Evolutionary conservation across 2,113 vertebrate species (phyloP), one percentile per base, ranked within the genome.

Genomic region (Ceyx margarethae): DNA sequence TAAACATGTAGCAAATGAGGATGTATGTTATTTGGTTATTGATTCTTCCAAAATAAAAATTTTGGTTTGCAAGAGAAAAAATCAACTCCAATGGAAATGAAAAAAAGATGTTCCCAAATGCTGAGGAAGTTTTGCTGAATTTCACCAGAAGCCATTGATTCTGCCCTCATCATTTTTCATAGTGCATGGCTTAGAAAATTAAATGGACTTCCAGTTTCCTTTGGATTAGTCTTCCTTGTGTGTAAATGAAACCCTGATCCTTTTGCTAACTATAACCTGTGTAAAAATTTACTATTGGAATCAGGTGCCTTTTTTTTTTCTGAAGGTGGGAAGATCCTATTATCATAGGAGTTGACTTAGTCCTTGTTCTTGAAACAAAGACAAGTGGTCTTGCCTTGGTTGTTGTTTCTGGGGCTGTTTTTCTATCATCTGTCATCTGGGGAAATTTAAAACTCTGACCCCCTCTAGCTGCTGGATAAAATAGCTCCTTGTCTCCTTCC

Each of bases 391-490:
- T 60, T 66, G 42, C 28, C 25, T 83, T 54, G 56, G 71, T 57
- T 54, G 4, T 28, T 37, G 1, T n/a, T 87, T 71, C 35, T 35
- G 37, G 35, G 21, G 21, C 5, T 48, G 21, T 45, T 35, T 35
- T 46, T 22, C 2, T 12, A 21, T 73, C 8, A 43, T 54, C 26
- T 61, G n/a, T 43, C 57, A 48, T 50, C 31, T 60, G 67, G 83
- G 66, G 74, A 77, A 89, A 87, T 89, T 81, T 85, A 75, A 94
- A 85, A 57, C 85, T 91, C 81, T 93, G 86, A 57, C 42, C 88
- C 82, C 85, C 80, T 91, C 83, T 93, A 90, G 77, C 91, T 95
- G 93, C 75, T 88, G 48, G 42, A 86, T 21, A 33, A 69, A 87
- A 84, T 42, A 72, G 57, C 45, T 81, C 64, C 28, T 72, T 28